Base-by-base conservation (phyloP, 2,888 invertebrate genomes). In the Hoplodrina ambigua region DNA sequence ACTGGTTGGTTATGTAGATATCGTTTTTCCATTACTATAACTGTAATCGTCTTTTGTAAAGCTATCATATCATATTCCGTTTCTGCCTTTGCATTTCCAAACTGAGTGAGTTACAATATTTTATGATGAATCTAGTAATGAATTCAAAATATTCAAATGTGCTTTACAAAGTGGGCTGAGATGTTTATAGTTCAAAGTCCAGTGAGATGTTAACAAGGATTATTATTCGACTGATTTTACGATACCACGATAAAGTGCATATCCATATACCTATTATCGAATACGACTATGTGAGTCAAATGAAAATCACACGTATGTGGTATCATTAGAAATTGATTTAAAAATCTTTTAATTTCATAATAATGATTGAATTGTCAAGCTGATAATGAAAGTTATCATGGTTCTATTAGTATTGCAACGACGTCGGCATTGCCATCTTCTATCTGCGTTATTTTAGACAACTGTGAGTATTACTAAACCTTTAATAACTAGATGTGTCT, bases 181-280 rank as follows among this genome's bases (percentile, higher is more conserved):
- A 57, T 64, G 37, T 58, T 33, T 13, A 15, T 4, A 57, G 58
- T 60, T 55, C 55, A 70, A 59, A 75, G 66, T 77, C 63, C 13
- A 67, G 67, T 64, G 15, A 59, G 46, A 70, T 68, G 63, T 57
- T 78, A 59, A 72, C 57, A 20, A 56, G 25, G 66, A 59, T 73
- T 63, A 62, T 66, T 70, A 72, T 55, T 57, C 19, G 6, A 13
- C 15, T 69, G 58, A 61, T 75, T 65, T 58, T 52, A 69, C 60
- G 72, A 70, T 73, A 77, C 20, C 73, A 81, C 68, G 75, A 75
- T 17, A 46, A 15, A 46, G 46, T 46, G 46, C 46, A 46, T 46
- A 46, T 17, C 46, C 46, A 17, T 46, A 44, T 46, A 17, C 25
- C 5, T 46, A 65, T 41, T 52, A 64, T 57, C 25, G 66, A 66